Conservation (phyloP, 2,113 vertebrate genomes). For the Platanista minor region DNA sequence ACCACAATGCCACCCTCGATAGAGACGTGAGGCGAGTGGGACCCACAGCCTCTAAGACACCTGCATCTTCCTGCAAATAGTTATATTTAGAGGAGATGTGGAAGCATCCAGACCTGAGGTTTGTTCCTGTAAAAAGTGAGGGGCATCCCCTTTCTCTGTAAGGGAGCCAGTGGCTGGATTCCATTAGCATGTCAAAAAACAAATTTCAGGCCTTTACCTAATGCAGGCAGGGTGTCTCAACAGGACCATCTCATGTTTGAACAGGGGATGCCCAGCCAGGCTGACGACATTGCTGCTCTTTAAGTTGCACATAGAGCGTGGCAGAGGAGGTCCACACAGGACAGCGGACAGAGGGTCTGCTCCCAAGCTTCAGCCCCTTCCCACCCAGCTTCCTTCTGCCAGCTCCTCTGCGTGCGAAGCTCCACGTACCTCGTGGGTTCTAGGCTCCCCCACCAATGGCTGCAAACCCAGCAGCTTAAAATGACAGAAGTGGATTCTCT, state of each 20-base stretch:
- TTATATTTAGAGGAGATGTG: background rate
- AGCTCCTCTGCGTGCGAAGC: too few species aligned
- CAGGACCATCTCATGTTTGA: background rate
- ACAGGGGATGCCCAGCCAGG: too few species aligned
- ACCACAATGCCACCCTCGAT: background rate
- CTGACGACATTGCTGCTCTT: rapidly evolving
- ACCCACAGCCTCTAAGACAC: background rate
- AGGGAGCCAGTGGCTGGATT: too few species aligned
- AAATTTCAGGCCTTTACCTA: rapidly evolving
- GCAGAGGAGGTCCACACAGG: background rate
- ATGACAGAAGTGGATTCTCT: background rate
- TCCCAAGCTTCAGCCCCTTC: background rate
- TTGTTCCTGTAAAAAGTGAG: too few species aligned
- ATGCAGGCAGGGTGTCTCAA: background rate
- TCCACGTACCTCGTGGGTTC: rapidly evolving
- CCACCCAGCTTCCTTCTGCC: background rate
- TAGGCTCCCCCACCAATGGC: background rate
- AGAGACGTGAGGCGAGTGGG: rapidly evolving
- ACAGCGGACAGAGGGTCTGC: background rate
- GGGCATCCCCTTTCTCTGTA: background rate
- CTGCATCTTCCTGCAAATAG: rapidly evolving
- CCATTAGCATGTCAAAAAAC: background rate
- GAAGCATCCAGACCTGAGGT: background rate
- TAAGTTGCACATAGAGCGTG: rapidly evolving
- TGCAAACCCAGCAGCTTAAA: background rate